These are phyloP conservation scores for Ornithoptera priamus DNA, from an alignment of 2,888 invertebrate species.

Conservation along the genomic window DNA sequence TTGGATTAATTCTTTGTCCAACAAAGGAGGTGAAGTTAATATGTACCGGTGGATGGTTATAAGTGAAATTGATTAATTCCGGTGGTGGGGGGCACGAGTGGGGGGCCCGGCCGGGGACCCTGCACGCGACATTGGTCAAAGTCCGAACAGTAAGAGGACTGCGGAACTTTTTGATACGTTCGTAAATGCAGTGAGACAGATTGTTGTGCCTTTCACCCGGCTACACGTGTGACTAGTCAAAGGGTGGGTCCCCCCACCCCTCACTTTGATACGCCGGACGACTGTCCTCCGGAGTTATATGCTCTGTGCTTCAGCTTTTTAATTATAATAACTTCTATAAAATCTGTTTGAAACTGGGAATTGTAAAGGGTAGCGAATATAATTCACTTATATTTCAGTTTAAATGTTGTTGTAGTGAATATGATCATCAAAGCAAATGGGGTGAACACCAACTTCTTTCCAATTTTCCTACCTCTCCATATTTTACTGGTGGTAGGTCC, in stretches of 20 bases:
- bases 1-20: conserved; percentile 37
- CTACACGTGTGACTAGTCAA: conserved; percentile 59
- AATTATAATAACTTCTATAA: not conserved
- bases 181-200: conserved; percentile 51
- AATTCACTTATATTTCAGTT: no score
- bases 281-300: conserved; percentile 34
- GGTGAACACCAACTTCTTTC: no score
- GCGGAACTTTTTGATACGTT: conserved; percentile 61
- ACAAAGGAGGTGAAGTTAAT: conserved; percentile 42
- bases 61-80: conserved; percentile 59
- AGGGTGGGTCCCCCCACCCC: conserved; percentile 38
- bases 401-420: no score
- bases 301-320: conserved; percentile 16
- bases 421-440: no score
- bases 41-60: conserved; percentile 48
- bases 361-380: no score
- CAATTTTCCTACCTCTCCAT: no score
- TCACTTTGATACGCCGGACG: conserved; percentile 48
- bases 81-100: conserved; percentile 30
- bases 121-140: conserved; percentile 62
- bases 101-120: conserved; percentile 30
- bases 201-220: conserved; percentile 50
- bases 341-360: no score
- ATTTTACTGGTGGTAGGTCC: no score
- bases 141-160: conserved; percentile 44